These are phyloP conservation scores for Listronotus oregonensis DNA, from an alignment of 1,140 invertebrate genomes.

Conservation along the genomic window DNA sequence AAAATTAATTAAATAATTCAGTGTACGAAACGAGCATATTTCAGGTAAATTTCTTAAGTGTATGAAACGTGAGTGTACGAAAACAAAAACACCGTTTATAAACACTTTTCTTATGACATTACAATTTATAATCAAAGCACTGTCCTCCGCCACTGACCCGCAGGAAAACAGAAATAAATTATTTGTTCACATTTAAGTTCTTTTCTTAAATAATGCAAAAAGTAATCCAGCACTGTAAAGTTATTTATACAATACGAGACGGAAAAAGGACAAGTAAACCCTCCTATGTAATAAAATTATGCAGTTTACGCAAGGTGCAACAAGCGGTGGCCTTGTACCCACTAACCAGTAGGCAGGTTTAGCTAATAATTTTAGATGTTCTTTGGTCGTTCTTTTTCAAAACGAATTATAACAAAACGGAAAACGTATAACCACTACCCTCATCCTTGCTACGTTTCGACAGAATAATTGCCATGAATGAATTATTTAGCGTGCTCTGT, in stretches of 20 bases:
- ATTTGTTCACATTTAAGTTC: too few relatives aligned
- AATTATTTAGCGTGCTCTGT: neutral
- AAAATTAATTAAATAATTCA: too few relatives aligned
- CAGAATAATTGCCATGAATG: slow-evolving; percentile 6
- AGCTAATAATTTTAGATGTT: slow-evolving; percentile 6
- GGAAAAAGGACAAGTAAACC: neutral
- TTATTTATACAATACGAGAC: neutral
- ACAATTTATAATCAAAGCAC: too few relatives aligned
- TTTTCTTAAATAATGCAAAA: slow-evolving; percentile 1
- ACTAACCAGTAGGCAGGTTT: slow-evolving; percentile 10
- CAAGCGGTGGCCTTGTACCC: slow-evolving; percentile 5
- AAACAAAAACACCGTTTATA: too few relatives aligned
- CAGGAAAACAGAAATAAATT: too few relatives aligned
- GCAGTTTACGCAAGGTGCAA: slow-evolving; percentile 10
- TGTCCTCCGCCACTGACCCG: too few relatives aligned
- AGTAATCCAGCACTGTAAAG: slow-evolving; percentile 6
- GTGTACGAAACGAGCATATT: too few relatives aligned
- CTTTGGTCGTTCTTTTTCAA: neutral
- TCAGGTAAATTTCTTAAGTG: too few relatives aligned
- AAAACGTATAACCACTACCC: slow-evolving; percentile 4
- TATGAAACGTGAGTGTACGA: too few relatives aligned
- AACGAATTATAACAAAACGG: slow-evolving; percentile 5
- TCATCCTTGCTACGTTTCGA: neutral
- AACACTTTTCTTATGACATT: too few relatives aligned
- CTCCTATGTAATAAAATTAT: slow-evolving; percentile 13